Conservation (phyloP, 2,888 invertebrate species). For the Eumacrocentrus americanus region DNA sequence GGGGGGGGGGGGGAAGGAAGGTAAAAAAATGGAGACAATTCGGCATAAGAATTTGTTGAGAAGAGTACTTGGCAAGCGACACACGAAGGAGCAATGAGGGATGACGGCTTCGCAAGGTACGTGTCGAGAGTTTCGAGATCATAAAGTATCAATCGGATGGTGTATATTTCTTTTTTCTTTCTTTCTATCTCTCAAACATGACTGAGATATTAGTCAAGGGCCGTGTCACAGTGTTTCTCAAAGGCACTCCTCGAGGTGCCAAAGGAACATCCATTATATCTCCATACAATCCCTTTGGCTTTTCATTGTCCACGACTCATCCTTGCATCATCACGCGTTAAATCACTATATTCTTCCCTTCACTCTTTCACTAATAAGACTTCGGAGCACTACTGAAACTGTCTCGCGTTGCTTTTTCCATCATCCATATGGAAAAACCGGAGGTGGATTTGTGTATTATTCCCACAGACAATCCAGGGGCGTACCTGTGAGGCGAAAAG, state of each 20-base stretch:
- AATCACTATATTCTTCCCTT: conserved; percentile 3
- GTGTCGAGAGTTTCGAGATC: conserved; percentile 35
- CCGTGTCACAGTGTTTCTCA: background rate
- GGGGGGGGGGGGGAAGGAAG: background rate
- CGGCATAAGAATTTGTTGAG: conserved; percentile 4
- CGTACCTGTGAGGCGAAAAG: conserved; percentile 24
- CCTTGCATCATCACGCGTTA: conserved; percentile 22
- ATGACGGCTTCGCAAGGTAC: conserved; percentile 35
- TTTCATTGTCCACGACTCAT: conserved; percentile 21
- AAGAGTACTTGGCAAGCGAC: conserved; percentile 23
- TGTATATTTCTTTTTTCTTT: background rate
- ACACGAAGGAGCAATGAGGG: conserved; percentile 33
- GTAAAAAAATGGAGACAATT: background rate
- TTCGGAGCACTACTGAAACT: background rate
- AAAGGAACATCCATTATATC: conserved; percentile 5
- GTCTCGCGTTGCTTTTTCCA: no score
- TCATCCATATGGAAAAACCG: conserved; percentile 19
- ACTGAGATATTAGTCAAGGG: background rate
- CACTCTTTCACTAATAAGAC: background rate
- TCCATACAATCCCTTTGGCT: background rate
- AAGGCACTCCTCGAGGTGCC: background rate
- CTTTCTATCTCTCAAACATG: background rate
- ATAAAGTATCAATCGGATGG: no score
- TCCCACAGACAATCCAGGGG: conserved; percentile 29
- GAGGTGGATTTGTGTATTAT: conserved; percentile 29